These are phyloP conservation scores for Melanotaenia maccullochi DNA, from an alignment of 2,797 vertebrate genomes.

Conservation along the genomic window DNA sequence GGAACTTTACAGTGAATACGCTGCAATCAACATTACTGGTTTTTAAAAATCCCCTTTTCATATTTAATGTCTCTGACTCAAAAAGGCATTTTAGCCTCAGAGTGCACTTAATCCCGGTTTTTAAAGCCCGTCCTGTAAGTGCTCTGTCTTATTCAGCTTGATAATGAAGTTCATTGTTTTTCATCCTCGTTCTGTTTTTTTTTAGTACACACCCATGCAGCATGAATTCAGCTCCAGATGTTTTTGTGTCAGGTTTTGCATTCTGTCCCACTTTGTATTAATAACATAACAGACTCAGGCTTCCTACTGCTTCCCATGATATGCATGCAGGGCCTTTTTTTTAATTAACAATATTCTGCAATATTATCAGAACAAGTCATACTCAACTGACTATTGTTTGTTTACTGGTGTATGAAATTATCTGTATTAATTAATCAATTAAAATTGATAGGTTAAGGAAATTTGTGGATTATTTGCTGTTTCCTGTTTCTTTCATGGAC, in stretches of 20 bases:
- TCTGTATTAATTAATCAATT: too few relatives aligned
- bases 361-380: not conserved
- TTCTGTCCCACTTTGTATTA: constrained; percentile 47
- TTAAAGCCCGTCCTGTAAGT: constrained; percentile 32
- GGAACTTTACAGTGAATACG: constrained; percentile 41
- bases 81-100: constrained; percentile 56
- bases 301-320: constrained; percentile 30
- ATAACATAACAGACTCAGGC: constrained; percentile 28
- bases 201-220: constrained; percentile 30
- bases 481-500: not conserved
- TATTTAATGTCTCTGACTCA: constrained; percentile 51
- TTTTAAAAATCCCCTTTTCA: constrained; percentile 42
- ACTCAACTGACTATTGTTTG: not conserved
- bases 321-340: constrained; percentile 4
- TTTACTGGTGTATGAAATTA: not conserved
- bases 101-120: constrained; percentile 58
- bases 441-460: not conserved
- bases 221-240: constrained; percentile 54
- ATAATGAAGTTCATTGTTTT: constrained; percentile 36
- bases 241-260: constrained; percentile 62
- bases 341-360: constrained; percentile 1
- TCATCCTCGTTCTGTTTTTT: constrained; percentile 28
- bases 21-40: constrained; percentile 42
- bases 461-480: not conserved
- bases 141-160: constrained; percentile 36